Evolutionary conservation across 2,113 vertebrate genomes (phyloP).

Genomic region (Colossoma macropomum): DNA sequence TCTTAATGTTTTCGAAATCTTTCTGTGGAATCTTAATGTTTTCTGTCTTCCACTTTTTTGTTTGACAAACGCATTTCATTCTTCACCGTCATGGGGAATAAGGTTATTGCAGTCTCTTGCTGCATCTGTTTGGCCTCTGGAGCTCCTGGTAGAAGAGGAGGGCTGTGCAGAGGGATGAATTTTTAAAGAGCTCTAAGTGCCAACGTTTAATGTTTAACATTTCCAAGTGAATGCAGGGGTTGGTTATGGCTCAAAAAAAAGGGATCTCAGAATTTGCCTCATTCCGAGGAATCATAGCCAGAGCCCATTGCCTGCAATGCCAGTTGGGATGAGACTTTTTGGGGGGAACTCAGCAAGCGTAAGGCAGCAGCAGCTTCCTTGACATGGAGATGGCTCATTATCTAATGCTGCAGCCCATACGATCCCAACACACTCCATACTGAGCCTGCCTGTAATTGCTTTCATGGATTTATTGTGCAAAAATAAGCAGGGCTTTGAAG

Average conservation of each 20-base stretch:
- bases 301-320: not conserved
- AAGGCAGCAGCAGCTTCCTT: conserved; percentile 62
- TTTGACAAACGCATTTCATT: conserved; percentile 67
- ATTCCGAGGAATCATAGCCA: not conserved
- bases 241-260: conserved; percentile 32
- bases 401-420: conserved; percentile 71
- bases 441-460: conserved; percentile 73
- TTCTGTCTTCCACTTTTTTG: conserved; percentile 40
- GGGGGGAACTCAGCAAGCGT: not conserved
- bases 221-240: conserved; percentile 48
- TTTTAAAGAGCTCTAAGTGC: conserved; percentile 71
- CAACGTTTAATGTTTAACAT: conserved; percentile 67
- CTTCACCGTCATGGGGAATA: conserved; percentile 46
- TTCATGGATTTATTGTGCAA: conserved; percentile 77
- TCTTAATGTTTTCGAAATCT: conserved; percentile 55
- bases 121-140: conserved; percentile 58
- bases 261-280: conserved; percentile 1
- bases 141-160: conserved; percentile 51
- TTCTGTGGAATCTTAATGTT: conserved; percentile 37
- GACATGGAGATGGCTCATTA: conserved; percentile 75
- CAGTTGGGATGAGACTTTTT: not conserved
- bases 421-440: conserved; percentile 60
- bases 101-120: conserved; percentile 55
- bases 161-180: conserved; percentile 56
- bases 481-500: conserved; percentile 74